Percentiles rank a stretch among this genome's conserved stretches.
These are phyloP conservation scores for Sandelia bainsii DNA, from an alignment of 2,797 vertebrate species.

Conservation along the genomic window DNA sequence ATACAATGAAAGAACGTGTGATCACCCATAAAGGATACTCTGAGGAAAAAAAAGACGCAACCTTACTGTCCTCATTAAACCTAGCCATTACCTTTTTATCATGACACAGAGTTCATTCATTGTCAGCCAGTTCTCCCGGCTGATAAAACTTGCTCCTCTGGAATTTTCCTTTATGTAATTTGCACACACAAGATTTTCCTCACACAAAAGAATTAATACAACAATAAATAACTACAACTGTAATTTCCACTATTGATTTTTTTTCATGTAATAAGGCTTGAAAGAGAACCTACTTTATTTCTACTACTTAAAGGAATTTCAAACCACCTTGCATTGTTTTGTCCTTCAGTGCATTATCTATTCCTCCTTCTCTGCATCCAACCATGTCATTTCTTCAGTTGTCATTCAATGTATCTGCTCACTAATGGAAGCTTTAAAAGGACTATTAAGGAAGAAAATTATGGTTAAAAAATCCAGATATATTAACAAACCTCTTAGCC, in stretches of 20 bases:
- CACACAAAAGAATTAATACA: background rate
- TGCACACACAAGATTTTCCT: background rate
- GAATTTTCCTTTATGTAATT: background rate
- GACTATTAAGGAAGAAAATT: constrained; percentile 57
- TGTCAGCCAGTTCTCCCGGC: background rate
- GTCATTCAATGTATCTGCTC: constrained; percentile 46
- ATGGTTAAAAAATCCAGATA: constrained; percentile 67
- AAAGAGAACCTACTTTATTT: constrained; percentile 20
- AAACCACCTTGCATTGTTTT: constrained; percentile 9
- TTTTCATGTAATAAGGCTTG: constrained; percentile 4
- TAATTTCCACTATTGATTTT: constrained; percentile 1
- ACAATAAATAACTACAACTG: background rate
- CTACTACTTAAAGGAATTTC: constrained; percentile 19
- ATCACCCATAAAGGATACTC: background rate
- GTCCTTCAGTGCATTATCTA: constrained; percentile 37
- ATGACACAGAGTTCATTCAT: background rate
- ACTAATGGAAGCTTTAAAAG: constrained; percentile 70
- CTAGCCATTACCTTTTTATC: background rate
- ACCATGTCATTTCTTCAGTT: constrained; percentile 48
- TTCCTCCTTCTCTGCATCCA: constrained; percentile 35
- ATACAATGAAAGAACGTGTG: background rate
- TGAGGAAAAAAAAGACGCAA: background rate
- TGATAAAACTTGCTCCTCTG: background rate
- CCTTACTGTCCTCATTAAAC: background rate
- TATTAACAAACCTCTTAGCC: constrained; percentile 69